Evolutionary conservation across 2,797 vertebrate genomes (phyloP), one percentile per base, ranked within the genome.

Genomic region (Lacerta agilis): DNA sequence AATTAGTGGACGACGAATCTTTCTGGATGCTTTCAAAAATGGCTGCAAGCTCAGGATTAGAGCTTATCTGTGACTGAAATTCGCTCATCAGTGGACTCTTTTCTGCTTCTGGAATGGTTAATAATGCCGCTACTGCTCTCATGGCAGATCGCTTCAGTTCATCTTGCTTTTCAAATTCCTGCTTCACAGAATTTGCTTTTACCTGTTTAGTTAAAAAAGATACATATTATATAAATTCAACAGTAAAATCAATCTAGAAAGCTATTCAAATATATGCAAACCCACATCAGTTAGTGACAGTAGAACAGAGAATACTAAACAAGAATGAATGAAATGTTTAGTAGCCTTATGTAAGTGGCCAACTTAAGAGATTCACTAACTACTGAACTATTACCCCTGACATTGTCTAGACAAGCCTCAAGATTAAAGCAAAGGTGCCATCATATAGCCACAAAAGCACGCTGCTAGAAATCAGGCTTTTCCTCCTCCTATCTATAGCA

Each of bases 11-110:
- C 93, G 98, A 98, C 89, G 98, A 99, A 98, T 99, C 99, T 97
- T 99, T 98, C 96, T 99, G 99, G 97, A 99, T 99, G 96, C 98
- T 99, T 96, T 99, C 98, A 90, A 99, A 99, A 96, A 99, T 99
- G 96, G 99, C 98, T n/a, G 98, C 98, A 96, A 99, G 96, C 98
- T 99, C 98, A 90, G 98, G 98, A 95, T 99, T 99, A 96, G 98
- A 99, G 92, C 98, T 99, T 97, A 99, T 99, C 96, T 99, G 98
- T 82, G 99, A 99, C 96, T 99, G 99, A 95, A 99, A 99, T 97
- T 99, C 99, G 43, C 98, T 99, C 99, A 99, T 99, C 91, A 99
- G 96, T 3, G 99, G 99, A 91, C 98, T 99, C 96, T 99, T 99
- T 96, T 99, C 99, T 2, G 98, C 99, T 96, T 99, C 99, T 18